Conservation (phyloP, 2,797 vertebrate species). For the Lateolabrax maculatus region DNA sequence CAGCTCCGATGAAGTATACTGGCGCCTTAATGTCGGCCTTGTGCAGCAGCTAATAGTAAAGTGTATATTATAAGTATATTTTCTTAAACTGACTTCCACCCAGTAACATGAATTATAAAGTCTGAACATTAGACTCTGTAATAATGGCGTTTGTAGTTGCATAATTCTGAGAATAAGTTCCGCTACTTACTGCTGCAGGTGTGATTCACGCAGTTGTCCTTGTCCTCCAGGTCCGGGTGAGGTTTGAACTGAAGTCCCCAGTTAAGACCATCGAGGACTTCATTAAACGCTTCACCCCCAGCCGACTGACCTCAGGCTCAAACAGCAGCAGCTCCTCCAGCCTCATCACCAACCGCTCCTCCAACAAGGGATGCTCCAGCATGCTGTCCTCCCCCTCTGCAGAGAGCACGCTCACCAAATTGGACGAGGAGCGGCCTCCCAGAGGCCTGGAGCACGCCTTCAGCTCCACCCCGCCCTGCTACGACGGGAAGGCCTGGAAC, state of each 20-base stretch:
- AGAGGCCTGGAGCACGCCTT: constrained; percentile 81
- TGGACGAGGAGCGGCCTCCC: constrained; percentile 85
- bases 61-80: not conserved
- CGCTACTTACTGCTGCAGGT: not conserved
- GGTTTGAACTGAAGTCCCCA: constrained; percentile 94
- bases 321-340: constrained; percentile 93
- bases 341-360: constrained; percentile 87
- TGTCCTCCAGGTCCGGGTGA: constrained; percentile 88
- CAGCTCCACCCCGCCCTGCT: constrained; percentile 63
- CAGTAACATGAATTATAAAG: not conserved
- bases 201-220: not conserved
- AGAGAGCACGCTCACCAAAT: constrained; percentile 88
- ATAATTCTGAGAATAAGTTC: too few species aligned
- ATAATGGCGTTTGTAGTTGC: not conserved
- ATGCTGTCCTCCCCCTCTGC: constrained; percentile 86
- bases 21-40: not conserved
- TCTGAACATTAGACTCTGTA: not conserved
- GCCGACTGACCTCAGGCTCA: constrained; percentile 92
- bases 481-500: constrained; percentile 51
- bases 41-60: not conserved
- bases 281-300: constrained; percentile 95
- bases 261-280: constrained; percentile 98
- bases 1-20: not conserved
- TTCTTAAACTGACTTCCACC: not conserved
- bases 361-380: constrained; percentile 85